Base-by-base conservation (phyloP, 2,888 invertebrate genomes). In the Philopedon plagiatum region DNA sequence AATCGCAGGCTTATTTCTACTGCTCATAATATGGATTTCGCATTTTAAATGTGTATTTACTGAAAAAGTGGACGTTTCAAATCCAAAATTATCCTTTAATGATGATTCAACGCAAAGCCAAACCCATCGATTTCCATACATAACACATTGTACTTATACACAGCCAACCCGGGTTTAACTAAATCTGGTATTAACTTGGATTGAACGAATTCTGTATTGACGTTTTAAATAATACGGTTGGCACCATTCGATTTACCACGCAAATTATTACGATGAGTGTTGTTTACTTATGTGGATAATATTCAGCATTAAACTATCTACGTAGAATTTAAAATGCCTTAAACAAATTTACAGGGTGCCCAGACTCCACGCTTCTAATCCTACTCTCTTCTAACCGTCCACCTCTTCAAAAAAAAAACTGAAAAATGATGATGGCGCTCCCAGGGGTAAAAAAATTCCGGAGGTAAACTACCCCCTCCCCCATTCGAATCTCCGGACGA, bases 81-180 rank as follows among this genome's bases (percentile, higher is more conserved):
- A 66, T 61, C 61, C 66, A 29, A 71, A 71, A 61, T 71, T 61
- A 67, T 66, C 71, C 71, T 66, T 66, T 71, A 66, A 66, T 71
- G 66, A 67, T 66, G 71, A 71, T 71, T 71, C 56, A 66, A 66
- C 46, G 66, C 66, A 62, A 61, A 67, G 62, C 65, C 66, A 65
- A 71, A 61, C 60, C 57, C 66, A 71, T 71, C 66, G 62, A 71
- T 71, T 71, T 71, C 62, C 66, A 66, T 71, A 66, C 61, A 70
- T 70, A 71, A 71, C 56, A 67, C 66, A 67, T 58, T 13, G 66
- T 67, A 63, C 71, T 68, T 63, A 68, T 68, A 68, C 56, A 70
- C 63, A 78, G 78, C 79, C 81, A 83, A 83, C 83, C 83, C 80
- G 72, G 82, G 83, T 83, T 83, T 82, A 80, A 57, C 76, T 77